phyloP scores from a whole-genome alignment of 2,888 invertebrate species.

The Harpagoxenus sublaevis region DNA sequence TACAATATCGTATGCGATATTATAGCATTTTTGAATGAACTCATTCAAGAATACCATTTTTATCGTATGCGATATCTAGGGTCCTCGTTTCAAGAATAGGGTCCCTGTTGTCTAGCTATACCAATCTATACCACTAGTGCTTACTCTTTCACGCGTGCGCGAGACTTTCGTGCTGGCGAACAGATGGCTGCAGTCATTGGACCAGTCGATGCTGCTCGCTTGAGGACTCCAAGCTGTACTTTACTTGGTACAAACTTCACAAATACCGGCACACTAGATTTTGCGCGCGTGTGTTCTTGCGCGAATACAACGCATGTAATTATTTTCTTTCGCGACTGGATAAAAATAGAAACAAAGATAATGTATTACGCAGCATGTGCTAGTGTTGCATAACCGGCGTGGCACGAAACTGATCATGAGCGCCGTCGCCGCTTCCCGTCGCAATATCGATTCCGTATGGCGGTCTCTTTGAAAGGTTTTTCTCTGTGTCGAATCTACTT shows the following conservation, averaged over 20 bases:
- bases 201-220: conserved; percentile 15
- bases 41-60: too few relatives aligned
- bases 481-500: neutral
- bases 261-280: neutral
- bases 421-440: conserved; percentile 58
- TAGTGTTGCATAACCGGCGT: conserved; percentile 35
- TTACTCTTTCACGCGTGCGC: conserved; percentile 67
- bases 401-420: conserved; percentile 52
- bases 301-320: conserved; percentile 8
- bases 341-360: neutral
- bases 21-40: too few relatives aligned
- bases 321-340: neutral
- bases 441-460: conserved; percentile 54
- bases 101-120: neutral
- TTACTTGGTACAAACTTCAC: conserved; percentile 3
- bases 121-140: conserved; percentile 43
- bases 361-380: conserved; percentile 33
- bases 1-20: too few relatives aligned
- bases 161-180: conserved; percentile 4
- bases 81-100: too few relatives aligned
- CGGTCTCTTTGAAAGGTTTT: conserved; percentile 64
- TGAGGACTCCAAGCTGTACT: neutral
- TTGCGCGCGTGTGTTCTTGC: neutral
- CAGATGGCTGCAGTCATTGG: conserved; percentile 22
- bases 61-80: too few relatives aligned